Evolutionary conservation across 2,888 invertebrate species (phyloP), one percentile per base, ranked within the genome.

Genomic region (Zaprionus obscuricornis): DNA sequence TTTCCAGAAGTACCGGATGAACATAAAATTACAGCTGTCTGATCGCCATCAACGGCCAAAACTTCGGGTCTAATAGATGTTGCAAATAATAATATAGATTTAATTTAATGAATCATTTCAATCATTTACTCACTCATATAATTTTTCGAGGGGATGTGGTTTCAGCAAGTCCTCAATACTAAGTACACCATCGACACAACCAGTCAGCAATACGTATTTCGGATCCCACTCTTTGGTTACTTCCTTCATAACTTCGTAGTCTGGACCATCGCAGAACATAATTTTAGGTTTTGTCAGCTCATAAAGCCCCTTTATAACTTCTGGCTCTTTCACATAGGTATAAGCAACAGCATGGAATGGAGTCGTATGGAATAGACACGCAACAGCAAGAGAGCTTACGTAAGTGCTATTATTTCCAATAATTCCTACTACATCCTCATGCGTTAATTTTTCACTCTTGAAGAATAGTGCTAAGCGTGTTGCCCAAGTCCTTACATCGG

Each of bases 1-100:
- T 67, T 1, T 3, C 88, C 88, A 0, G 79, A 63, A 2, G 86
- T 83, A 18, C 87, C 87, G 2, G 86, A 86, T 0, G 87, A 86
- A 47, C 85, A 78, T 4, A 87, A 22, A 33, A 87, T 73, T 4
- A 60, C 63, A 0, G 74, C 75, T 0, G 59, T 59, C 14, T 83
- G 75, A 37, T 75, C 70, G 0, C 56, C 58, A 49, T 70, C 46
- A 1, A 7, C 31, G 0, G 33, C 31, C 27, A 79, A 13, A 1
- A 16, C 0, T 0, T 20, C 31, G 1, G 85, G 78, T 14, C 78
- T 79, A 8, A 0, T 11, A 22, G 5, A 3, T 3, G 1, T 17
- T 7, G 3, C n/a, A 14, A n/a, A 3, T 10, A 6, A 26, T 16
- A 7, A 14, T 8, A 1, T 43, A 3, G 1, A 13, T 1, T 6